These are phyloP conservation scores for Eilema depressum DNA, from an alignment of 2,888 invertebrate genomes.

Conservation along the genomic window DNA sequence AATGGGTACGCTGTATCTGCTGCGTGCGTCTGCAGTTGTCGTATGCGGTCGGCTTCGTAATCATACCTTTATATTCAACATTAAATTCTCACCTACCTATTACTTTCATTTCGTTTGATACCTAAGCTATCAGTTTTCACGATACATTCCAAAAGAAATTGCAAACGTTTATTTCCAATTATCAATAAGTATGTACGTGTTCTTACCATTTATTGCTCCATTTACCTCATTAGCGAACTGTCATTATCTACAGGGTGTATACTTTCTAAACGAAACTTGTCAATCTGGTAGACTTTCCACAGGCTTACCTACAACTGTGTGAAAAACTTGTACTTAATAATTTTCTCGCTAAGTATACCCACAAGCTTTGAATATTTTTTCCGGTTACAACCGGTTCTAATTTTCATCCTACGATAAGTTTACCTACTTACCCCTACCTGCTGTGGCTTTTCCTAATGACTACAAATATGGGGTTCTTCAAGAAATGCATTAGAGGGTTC, in stretches of 20 bases:
- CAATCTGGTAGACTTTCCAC: conserved; percentile 17
- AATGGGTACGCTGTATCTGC: too few species aligned
- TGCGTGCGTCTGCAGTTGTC: too few species aligned
- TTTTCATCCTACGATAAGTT: too few species aligned
- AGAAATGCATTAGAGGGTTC: too few species aligned
- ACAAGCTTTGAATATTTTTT: neutral
- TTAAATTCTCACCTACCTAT: too few species aligned
- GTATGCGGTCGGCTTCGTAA: too few species aligned
- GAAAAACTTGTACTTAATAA: neutral
- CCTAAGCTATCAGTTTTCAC: neutral
- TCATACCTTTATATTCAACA: too few species aligned
- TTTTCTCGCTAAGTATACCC: neutral
- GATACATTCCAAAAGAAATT: neutral
- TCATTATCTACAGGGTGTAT: neutral
- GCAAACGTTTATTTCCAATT: neutral
- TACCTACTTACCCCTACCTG: too few species aligned
- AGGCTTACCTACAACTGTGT: neutral
- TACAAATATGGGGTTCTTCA: too few species aligned
- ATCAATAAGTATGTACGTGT: neutral
- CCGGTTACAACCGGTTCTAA: too few species aligned
- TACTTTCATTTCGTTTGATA: too few species aligned
- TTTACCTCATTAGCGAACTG: neutral
- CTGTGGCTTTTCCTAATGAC: too few species aligned
- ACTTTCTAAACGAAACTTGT: conserved; percentile 25
- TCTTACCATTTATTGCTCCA: neutral